Evolutionary conservation across 2,113 vertebrate genomes (phyloP), one percentile per base, ranked within the genome.

Genomic region (Aptenodytes patagonicus): DNA sequence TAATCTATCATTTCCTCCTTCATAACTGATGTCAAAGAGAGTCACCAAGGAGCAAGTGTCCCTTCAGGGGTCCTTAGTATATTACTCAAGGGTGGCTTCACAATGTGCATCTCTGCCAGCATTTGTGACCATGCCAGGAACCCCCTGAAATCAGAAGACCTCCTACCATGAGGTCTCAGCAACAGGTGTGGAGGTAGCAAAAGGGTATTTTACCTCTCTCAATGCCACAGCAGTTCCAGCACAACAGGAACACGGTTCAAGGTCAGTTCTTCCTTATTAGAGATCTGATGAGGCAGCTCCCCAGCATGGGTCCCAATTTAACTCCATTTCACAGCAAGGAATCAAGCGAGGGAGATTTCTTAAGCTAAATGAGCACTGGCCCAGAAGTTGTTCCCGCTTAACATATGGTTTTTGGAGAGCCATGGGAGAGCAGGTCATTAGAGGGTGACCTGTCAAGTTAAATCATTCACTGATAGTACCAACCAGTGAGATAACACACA

Each of bases 381-480:
- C 96, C 97, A 84, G 91, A 97, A 97, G 85, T 38, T 28, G 85
- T 58, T 96, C 96, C 84, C 0, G 5, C 32, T 52, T 94, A 80
- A 91, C 49, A 36, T 87, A 46, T 73, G 95, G 79, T 22, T 89
- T 96, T 91, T 85, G 89, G 88, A 72, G 40, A 97, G 62, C 91
- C 79, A 93, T 92, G 89, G 97, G 97, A 96, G 96, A 81, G 89
- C 77, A 92, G 95, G 95, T 97, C 97, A 97, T 97, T 96, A 97
- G 75, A 85, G 94, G 94, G 93, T 96, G 87, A 96, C 83, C 81
- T 97, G 97, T 94, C 97, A 80, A 60, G 85, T 86, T 57, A 26
- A 25, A 97, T 98, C 64, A 70, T 9, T 85, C 95, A 82, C 40
- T 26, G n/a, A 9, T 28, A 20, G 65, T 38, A 66, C 92, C 29